These are phyloP conservation scores for Balanococcus diminutus DNA, from an alignment of 2,888 invertebrate genomes.

Conservation along the genomic window DNA sequence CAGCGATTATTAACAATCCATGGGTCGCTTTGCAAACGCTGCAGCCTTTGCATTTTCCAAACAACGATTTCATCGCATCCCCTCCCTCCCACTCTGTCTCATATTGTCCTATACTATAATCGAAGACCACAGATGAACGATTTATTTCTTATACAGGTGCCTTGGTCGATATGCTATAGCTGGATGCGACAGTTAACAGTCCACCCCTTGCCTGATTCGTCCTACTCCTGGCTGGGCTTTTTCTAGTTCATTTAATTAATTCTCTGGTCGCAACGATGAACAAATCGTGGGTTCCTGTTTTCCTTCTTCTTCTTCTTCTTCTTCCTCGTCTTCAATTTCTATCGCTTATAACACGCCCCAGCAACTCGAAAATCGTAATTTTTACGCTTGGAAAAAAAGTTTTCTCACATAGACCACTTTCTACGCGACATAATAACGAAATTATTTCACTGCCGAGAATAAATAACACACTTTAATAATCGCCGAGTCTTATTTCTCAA, in stretches of 20 bases:
- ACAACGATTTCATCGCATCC: background rate
- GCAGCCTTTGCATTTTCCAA: background rate
- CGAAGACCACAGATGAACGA: background rate
- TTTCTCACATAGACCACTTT: background rate
- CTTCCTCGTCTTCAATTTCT: background rate
- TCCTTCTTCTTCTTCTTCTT: background rate
- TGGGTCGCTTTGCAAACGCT: background rate
- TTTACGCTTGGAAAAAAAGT: background rate
- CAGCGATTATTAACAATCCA: conserved; percentile 1
- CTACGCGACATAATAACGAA: background rate
- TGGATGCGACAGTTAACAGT: background rate
- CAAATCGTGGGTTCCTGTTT: background rate
- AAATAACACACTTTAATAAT: background rate
- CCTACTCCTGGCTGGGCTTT: background rate
- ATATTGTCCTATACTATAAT: background rate
- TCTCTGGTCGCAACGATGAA: background rate
- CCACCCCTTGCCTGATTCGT: background rate
- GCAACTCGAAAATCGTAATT: conserved; percentile 20
- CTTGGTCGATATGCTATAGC: background rate
- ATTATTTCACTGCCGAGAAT: background rate
- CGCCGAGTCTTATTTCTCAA: background rate
- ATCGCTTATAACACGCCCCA: conserved; percentile 19
- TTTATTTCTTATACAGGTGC: background rate
- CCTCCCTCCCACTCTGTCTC: background rate
- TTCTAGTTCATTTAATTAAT: conserved; percentile 32